Evolutionary conservation across 1,140 invertebrate genomes (phyloP), one percentile per base, ranked within the genome.

Genomic region (Caenorhabditis latens): DNA sequence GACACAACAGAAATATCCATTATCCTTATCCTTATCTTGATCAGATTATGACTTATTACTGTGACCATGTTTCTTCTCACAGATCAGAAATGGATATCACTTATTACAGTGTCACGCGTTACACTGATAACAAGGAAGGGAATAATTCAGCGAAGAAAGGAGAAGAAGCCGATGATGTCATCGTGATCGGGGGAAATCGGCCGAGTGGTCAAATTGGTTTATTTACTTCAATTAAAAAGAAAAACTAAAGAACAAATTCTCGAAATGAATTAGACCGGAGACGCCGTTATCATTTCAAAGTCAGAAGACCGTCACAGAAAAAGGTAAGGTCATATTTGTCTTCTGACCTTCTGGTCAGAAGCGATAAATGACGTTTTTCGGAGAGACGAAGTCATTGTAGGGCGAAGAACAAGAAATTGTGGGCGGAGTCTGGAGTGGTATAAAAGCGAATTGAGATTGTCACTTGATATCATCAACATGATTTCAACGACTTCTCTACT

Each of bases 401-500:
- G 46, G 21, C 46, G 71, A 79, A 79, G 71, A 79, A 79, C 71
- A 79, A 79, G 71, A 79, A 79, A 79, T 53, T 32, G 32, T 53
- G 71, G 71, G 71, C 71, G 71, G 71, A 9, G 32, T 19, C 9
- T 24, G 24, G 53, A 79, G 21, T 79, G 46, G 71, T 79, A 79
- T 79, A 79, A 53, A 79, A 79, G 24, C n/a, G 21, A n/a, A 79
- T 50, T 53, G 71, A 79, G 71, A 79, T 79, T 79, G 71, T 79
- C 71, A 79, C n/a, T 79, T 79, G 71, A 53, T 79, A 79, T 79
- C 71, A 79, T 50, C 46, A 50, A 46, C 65, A 79, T 79, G 71
- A 79, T 79, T 79, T 79, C 71, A n/a, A 32, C 32, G 32, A 79
- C 71, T 79, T 79, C 71, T 32, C 71, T 79, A 53, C 16, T 79